Evolutionary conservation across 2,113 vertebrate species (phyloP).

Genomic region (Tenrec ecaudatus): DNA sequence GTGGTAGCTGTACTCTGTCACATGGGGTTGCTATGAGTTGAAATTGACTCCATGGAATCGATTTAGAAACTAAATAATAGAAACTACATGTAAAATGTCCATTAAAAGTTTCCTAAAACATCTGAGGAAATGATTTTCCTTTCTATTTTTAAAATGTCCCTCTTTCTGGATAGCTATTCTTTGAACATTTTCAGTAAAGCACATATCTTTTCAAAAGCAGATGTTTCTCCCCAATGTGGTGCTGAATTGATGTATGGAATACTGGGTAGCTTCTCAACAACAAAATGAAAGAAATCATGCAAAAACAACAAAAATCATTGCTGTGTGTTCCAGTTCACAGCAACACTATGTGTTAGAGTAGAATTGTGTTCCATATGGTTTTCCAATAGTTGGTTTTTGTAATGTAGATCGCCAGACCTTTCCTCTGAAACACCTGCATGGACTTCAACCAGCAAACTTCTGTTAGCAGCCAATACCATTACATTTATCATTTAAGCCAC

Average conservation of each 20-base stretch:
- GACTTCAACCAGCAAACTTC: background rate
- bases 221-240: background rate
- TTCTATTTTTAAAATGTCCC: background rate
- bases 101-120: background rate
- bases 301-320: background rate
- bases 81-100: background rate
- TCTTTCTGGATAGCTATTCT: slow-evolving; percentile 9
- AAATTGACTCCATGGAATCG: background rate
- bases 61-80: too few species aligned
- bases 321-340: background rate
- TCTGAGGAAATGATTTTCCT: background rate
- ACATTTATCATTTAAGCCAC: background rate
- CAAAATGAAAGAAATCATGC: background rate
- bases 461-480: background rate
- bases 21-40: background rate
- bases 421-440: background rate
- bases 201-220: background rate
- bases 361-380: background rate
- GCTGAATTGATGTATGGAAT: background rate
- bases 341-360: background rate
- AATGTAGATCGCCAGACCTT: background rate
- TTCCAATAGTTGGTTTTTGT: background rate
- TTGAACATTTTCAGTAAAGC: slow-evolving; percentile 26
- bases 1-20: background rate
- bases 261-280: background rate